phyloP scores from a whole-genome alignment of 2,113 vertebrate genomes.

The Tenebrosternarchus preto region DNA sequence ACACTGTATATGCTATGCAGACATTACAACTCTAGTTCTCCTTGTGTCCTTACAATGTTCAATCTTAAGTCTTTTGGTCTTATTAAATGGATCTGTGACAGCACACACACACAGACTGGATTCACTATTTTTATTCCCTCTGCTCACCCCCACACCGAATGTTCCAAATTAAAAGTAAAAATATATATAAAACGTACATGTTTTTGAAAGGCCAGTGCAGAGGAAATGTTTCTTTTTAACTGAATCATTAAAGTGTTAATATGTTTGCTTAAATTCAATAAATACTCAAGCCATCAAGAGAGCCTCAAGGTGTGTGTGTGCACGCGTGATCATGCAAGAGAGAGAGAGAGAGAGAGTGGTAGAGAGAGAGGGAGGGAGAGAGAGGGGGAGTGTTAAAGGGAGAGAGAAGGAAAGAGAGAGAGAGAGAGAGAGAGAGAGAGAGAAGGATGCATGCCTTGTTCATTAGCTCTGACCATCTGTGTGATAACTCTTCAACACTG shows the following conservation, averaged over 20 bases:
- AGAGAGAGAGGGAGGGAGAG: slow-evolving; percentile 52
- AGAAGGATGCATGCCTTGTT: slow-evolving; percentile 66
- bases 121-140: slow-evolving; percentile 65
- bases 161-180: no score
- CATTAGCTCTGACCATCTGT: slow-evolving; percentile 77
- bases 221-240: slow-evolving; percentile 32
- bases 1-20: slow-evolving; percentile 72
- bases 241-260: not conserved
- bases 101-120: slow-evolving; percentile 72
- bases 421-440: slow-evolving; percentile 43
- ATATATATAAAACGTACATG: slow-evolving; percentile 32
- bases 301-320: not conserved
- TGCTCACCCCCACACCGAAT: slow-evolving; percentile 49
- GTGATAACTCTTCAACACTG: slow-evolving; percentile 68
- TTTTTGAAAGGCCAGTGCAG: slow-evolving; percentile 23
- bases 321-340: not conserved
- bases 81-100: slow-evolving; percentile 76
- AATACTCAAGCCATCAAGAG: slow-evolving; percentile 22
- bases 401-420: slow-evolving; percentile 39
- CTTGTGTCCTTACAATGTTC: slow-evolving; percentile 76
- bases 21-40: slow-evolving; percentile 74
- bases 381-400: no score
- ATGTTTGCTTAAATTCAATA: slow-evolving; percentile 8
- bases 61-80: slow-evolving; percentile 74
- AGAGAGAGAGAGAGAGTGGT: slow-evolving; percentile 37